Evolutionary conservation across 1,140 invertebrate species (phyloP), one percentile per base, ranked within the genome.

Genomic region (Reticulitermes speratus): DNA sequence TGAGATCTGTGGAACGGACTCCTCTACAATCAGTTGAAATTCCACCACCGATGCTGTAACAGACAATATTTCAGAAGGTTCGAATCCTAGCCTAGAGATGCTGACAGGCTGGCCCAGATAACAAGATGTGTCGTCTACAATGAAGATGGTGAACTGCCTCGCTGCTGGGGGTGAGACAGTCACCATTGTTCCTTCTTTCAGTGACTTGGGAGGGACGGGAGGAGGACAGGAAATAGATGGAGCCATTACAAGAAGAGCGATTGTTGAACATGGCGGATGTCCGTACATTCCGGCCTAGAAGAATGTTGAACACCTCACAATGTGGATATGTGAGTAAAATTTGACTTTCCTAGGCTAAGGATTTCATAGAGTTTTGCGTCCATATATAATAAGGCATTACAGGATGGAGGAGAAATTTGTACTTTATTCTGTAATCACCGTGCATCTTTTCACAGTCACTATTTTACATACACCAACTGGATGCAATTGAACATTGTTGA

Each of bases 121-220:
- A 75, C 25, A 75, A 75, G 65, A 75, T 75, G 25, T n/a, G n/a
- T 16, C 52, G 52, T 55, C 52, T 55, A 21, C 52, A 55, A 55
- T 55, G 52, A 55, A 55, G 14, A 55, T 55, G 52, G 52, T 55
- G 52, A 55, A 55, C 52, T 55, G 52, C 52, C 19, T 55, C 52
- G n/a, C 25, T 75, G 65, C 65, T 75, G 65, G 65, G 65, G 65
- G 65, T 30, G 65, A 11, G 65, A 30, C 65, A 75, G 65, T 75
- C 65, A 75, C 25, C n/a, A 75, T 75, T 75, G 65, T 75, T 75
- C 65, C 65, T 75, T 75, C 65, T 75, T 75, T 75, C 65, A 75
- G 25, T 75, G n/a, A 75, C 65, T 75, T 25, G 65, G 65, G 65
- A 75, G 65, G 25, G 65, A 16, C 19, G 59, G 59, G 59, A 16